These are phyloP conservation scores for Ophiothrix spiculata DNA, from an alignment of 35 echinoderm and acorn worm genomes.

Conservation along the genomic window DNA sequence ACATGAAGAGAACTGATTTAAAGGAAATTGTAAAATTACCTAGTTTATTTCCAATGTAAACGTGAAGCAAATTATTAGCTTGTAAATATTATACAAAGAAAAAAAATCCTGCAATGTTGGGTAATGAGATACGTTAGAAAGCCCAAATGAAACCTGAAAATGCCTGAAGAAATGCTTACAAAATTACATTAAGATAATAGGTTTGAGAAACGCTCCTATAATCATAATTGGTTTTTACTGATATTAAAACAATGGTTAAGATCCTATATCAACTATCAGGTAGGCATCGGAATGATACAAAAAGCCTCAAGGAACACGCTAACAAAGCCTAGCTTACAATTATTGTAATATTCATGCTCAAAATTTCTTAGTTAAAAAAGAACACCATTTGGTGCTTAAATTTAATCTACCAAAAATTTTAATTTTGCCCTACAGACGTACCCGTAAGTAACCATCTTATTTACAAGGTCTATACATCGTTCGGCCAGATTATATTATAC, in stretches of 20 bases:
- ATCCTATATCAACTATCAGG: not conserved
- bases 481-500: not conserved
- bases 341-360: not conserved
- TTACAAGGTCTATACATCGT: not conserved
- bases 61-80: too few relatives aligned
- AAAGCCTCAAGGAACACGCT: not conserved
- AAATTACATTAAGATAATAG: conserved; percentile 17
- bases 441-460: not conserved
- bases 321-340: not conserved
- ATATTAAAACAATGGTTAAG: conserved; percentile 1
- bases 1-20: too few relatives aligned
- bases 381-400: not conserved
- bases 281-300: not conserved
- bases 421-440: not conserved
- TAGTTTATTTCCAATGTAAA: too few relatives aligned
- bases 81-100: too few relatives aligned
- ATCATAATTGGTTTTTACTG: not conserved
- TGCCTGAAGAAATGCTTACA: not conserved
- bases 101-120: not conserved
- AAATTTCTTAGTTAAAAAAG: not conserved
- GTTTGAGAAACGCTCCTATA: not conserved
- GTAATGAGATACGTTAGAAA: not conserved
- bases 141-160: not conserved
- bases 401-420: not conserved
- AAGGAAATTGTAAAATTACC: too few relatives aligned